Base-by-base conservation (phyloP, 1,140 invertebrate genomes). In the Tigriopus japonicus region DNA sequence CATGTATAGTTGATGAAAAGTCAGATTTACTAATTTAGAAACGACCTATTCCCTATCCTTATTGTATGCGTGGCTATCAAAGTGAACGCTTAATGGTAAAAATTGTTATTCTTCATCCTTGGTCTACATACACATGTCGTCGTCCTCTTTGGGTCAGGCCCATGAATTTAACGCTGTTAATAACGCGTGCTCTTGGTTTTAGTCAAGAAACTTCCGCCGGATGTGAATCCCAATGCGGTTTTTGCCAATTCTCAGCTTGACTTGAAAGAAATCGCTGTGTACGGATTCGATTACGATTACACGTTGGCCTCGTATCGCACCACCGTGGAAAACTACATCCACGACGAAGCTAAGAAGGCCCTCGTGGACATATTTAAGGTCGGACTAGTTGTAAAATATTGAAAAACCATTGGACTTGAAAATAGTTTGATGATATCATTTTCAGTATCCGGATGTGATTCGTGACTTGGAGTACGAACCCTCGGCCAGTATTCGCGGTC, bases 251-350 rank as follows among this genome's bases (percentile, higher is more conserved):
- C 97, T 75, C 91, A 97, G 70, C 74, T 96, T 19, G 84, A 94
- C 72, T 72, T 98, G 21, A 78, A 82, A 62, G 86, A 94, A 69
- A 86, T 97, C 41, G 80, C 88, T 68, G 87, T 96, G 0, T 97
- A 95, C 77, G 94, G 94, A 15, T 98, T 97, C 76, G 94, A 98
- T 75, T 98, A 97, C 77, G 94, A 98, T 71, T 98, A 97, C 69
- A 98, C 94, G 0, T 71, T 97, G 63, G 92, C 92, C n/a, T 86
- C 86, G 67, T 98, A 98, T 71, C 92, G 88, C 68, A 83, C 85
- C 17, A 80, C 84, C 42, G 74, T 97, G 69, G 88, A 96, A 71
- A 80, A 84, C 68, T 74, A 96, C n/a, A 78, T 98, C 6, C 97
- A 96, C 71, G 84, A 89, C 68, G 75, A 96, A 42, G 93, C 88